A percentile compares a stretch with the other conserved stretches of the same genome.
Conservation (phyloP, 2,113 vertebrate species). For the Atrichornis clamosus region DNA sequence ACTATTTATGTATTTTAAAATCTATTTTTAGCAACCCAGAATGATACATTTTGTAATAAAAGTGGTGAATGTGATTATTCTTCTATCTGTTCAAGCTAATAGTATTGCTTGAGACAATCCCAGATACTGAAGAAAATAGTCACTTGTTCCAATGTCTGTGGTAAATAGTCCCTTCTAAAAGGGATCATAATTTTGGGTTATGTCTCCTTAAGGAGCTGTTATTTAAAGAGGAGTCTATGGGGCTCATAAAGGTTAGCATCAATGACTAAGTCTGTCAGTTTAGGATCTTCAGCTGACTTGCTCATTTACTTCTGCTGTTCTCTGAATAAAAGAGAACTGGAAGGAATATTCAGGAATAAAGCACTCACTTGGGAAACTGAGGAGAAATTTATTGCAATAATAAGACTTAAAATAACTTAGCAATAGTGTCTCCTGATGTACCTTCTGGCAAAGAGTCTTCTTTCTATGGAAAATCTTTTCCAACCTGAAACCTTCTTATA, state of each 20-base stretch:
- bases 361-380: background rate
- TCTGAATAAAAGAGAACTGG: background rate
- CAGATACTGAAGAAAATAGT: background rate
- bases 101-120: background rate
- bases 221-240: constrained; percentile 1
- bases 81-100: background rate
- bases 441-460: background rate
- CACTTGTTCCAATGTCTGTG: background rate
- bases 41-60: background rate
- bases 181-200: background rate
- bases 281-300: constrained; percentile 28
- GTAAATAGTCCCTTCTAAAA: constrained; percentile 16
- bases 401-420: background rate
- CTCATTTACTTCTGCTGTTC: constrained; percentile 12
- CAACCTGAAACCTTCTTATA: background rate
- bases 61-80: background rate
- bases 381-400: constrained; percentile 18
- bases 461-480: background rate
- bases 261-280: constrained; percentile 13
- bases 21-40: background rate
- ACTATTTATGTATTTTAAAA: background rate
- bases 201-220: constrained; percentile 22
- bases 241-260: constrained; percentile 27
- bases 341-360: constrained; percentile 31
- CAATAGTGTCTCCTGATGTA: background rate